These are phyloP conservation scores for Eudyptes chrysolophus DNA, from an alignment of 2,113 vertebrate genomes.

Conservation along the genomic window DNA sequence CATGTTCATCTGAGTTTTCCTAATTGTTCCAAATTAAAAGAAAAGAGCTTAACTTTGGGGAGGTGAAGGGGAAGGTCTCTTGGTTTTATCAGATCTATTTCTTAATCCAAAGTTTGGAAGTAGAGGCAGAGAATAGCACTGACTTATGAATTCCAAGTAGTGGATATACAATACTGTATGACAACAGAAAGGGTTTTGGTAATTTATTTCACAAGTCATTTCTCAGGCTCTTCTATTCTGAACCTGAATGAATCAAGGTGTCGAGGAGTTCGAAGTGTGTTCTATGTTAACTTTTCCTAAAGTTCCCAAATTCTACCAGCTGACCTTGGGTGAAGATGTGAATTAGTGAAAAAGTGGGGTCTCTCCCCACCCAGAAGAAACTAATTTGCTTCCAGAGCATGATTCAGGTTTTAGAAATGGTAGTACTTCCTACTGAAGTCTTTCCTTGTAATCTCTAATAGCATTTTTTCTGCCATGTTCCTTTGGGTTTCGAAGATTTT, in stretches of 20 bases:
- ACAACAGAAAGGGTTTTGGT: not conserved
- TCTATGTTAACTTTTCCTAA: not conserved
- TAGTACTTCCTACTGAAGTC: not conserved
- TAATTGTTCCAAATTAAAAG: not conserved
- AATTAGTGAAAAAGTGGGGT: not conserved
- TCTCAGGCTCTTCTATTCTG: not conserved
- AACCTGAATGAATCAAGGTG: not conserved
- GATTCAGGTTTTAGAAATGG: not conserved
- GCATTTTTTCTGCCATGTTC: not conserved
- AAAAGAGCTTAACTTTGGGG: not conserved
- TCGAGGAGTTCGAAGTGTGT: not conserved
- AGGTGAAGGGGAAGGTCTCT: not conserved
- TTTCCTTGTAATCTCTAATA: not conserved
- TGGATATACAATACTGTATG: not conserved
- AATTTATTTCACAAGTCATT: not conserved
- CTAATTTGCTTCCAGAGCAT: not conserved
- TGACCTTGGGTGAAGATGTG: not conserved
- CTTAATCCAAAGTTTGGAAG: not conserved
- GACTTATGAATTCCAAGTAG: not conserved
- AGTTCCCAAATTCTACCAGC: not conserved
- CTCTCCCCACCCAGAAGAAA: not conserved
- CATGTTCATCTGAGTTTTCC: not conserved
- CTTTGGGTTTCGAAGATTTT: not conserved
- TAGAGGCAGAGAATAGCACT: not conserved
- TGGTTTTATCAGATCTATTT: not conserved